Percentiles rank a stretch among this genome's conserved stretches.
phyloP scores from a whole-genome alignment of 2,888 invertebrate species.

The Eretmocerus hayati region DNA sequence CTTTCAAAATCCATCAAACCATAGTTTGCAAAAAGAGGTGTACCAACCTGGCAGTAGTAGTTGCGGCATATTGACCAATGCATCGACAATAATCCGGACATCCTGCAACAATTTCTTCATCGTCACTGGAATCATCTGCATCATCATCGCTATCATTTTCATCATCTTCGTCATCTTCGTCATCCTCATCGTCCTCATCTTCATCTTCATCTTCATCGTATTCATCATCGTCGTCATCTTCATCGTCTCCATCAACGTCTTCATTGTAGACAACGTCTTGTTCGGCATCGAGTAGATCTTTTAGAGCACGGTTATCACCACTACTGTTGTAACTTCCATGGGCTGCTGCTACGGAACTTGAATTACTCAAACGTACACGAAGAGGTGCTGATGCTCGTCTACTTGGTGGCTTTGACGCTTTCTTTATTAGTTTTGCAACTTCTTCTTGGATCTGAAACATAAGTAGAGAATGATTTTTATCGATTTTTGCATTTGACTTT shows the following conservation, averaged over 20 bases:
- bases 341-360: conserved; percentile 14
- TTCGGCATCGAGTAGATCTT: conserved; percentile 32
- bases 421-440: conserved; percentile 33
- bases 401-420: conserved; percentile 28
- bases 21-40: no score
- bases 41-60: conserved; percentile 38
- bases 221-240: conserved; percentile 22
- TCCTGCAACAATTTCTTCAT: conserved; percentile 34
- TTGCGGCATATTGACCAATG: conserved; percentile 34
- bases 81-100: conserved; percentile 42
- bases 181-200: conserved; percentile 27
- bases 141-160: conserved; percentile 30
- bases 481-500: no score
- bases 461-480: no score
- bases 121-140: conserved; percentile 31
- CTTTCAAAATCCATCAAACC: no score
- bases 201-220: conserved; percentile 20
- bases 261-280: conserved; percentile 23
- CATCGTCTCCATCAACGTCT: conserved; percentile 23
- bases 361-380: conserved; percentile 8
- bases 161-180: conserved; percentile 28
- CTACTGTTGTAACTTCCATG: conserved; percentile 16
- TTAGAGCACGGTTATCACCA: conserved; percentile 25
- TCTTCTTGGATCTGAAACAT: conserved; percentile 37
- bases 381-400: not conserved